phyloP scores from a whole-genome alignment of 2,888 invertebrate genomes.

The Epistrophe grossulariae region DNA sequence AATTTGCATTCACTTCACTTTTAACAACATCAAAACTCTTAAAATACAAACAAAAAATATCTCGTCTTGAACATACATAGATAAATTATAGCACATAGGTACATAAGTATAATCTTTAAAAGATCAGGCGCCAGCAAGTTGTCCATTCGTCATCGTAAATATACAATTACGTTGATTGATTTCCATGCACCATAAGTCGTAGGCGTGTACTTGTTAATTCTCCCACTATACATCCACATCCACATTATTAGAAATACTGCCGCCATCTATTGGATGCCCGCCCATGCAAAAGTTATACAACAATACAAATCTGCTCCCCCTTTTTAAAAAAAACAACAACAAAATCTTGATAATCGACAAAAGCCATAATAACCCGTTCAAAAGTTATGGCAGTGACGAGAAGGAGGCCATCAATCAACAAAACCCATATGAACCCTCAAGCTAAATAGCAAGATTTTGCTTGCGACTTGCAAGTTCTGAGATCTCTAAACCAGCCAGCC shows the following conservation, averaged over 20 bases:
- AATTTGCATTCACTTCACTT: too few relatives aligned
- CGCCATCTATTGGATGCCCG: conserved; percentile 66
- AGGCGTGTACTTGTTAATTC: conserved; percentile 65
- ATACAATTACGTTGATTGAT: conserved; percentile 57
- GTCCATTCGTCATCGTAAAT: conserved; percentile 60
- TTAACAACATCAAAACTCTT: too few relatives aligned
- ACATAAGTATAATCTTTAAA: not conserved
- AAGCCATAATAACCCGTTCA: conserved; percentile 69
- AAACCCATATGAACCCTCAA: conserved; percentile 57
- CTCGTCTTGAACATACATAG: too few relatives aligned
- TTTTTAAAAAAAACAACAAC: not conserved
- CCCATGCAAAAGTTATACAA: conserved; percentile 46
- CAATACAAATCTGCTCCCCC: conserved; percentile 26
- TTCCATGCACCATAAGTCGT: conserved; percentile 44
- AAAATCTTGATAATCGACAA: conserved; percentile 23
- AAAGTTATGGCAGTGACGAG: conserved; percentile 75
- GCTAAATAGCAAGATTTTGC: conserved; percentile 37
- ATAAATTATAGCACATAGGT: too few relatives aligned
- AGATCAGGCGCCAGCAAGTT: conserved; percentile 50
- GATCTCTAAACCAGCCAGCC: conserved; percentile 43
- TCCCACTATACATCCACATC: conserved; percentile 44
- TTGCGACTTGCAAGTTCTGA: conserved; percentile 17
- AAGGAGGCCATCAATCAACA: conserved; percentile 73
- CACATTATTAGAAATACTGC: conserved; percentile 14
- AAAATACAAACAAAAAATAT: too few relatives aligned